These are phyloP conservation scores for Pseudorasbora parva DNA, from an alignment of 2,113 vertebrate genomes.

Conservation along the genomic window DNA sequence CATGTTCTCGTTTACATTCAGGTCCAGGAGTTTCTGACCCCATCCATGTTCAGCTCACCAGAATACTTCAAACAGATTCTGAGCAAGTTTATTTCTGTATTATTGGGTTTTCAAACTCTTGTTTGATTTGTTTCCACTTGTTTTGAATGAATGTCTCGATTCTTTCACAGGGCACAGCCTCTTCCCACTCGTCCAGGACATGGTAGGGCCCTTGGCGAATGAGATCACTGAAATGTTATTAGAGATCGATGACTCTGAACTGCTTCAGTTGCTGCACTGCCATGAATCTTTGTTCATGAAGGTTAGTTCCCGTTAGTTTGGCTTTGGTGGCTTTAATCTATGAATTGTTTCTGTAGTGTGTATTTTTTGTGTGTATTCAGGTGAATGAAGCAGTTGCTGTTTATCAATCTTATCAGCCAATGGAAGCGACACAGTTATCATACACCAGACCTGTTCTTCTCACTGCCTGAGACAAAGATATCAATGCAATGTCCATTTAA, in stretches of 20 bases:
- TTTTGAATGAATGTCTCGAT: background rate
- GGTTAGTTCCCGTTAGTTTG: slow-evolving; percentile 67
- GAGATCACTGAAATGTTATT: slow-evolving; percentile 91
- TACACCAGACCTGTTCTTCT: slow-evolving; percentile 86
- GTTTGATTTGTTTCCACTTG: background rate
- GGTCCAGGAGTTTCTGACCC: slow-evolving; percentile 94
- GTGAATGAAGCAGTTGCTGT: slow-evolving; percentile 97
- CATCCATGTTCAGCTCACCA: slow-evolving; percentile 85
- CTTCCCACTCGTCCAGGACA: slow-evolving; percentile 88
- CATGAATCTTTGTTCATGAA: slow-evolving; percentile 97
- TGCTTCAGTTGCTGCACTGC: slow-evolving; percentile 96
- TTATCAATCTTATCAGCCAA: slow-evolving; percentile 95
- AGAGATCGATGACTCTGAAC: slow-evolving; percentile 94
- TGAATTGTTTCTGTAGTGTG: background rate
- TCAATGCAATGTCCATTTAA: too few relatives aligned
- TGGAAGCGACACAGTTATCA: slow-evolving; percentile 90
- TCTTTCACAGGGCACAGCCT: slow-evolving; percentile 85
- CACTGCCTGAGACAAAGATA: slow-evolving; percentile 76
- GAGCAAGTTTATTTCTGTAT: slow-evolving; percentile 74
- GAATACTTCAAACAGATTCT: slow-evolving; percentile 99
- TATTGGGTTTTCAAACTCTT: background rate
- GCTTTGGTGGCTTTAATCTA: background rate
- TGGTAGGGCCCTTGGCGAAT: slow-evolving; percentile 92
- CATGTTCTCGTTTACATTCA: slow-evolving; percentile 82
- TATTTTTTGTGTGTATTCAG: slow-evolving; percentile 64